Evolutionary conservation across 2,113 vertebrate species (phyloP).

Genomic region (Delphinus delphis): DNA sequence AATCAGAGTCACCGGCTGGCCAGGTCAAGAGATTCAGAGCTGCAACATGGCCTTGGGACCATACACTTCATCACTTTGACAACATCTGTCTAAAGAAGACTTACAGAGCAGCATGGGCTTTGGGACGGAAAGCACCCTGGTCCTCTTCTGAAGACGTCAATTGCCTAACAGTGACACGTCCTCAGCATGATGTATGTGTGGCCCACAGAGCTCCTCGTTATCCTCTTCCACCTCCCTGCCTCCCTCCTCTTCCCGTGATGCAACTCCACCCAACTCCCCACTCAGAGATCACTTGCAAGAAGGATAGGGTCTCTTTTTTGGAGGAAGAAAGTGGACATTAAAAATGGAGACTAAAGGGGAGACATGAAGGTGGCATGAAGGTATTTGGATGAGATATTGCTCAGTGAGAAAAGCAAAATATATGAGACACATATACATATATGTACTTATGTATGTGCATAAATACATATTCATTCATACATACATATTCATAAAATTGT

Average conservation of each 20-base stretch:
- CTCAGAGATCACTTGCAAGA: background rate
- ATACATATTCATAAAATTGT: background rate
- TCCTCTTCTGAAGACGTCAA: background rate
- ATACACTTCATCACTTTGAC: background rate
- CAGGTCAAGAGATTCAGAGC: background rate
- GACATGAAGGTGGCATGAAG: background rate
- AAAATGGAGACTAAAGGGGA: background rate
- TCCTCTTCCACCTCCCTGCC: accelerated
- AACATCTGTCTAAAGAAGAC: background rate
- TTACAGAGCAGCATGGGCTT: accelerated
- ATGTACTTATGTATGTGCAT: background rate
- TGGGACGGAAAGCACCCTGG: background rate
- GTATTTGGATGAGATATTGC: background rate
- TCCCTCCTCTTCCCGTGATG: background rate
- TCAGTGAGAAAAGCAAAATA: background rate
- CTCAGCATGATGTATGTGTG: accelerated
- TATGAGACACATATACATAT: background rate
- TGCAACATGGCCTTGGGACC: background rate
- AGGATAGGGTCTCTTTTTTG: background rate
- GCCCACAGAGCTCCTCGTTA: accelerated
- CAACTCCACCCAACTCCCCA: background rate
- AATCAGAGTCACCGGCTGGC: background rate
- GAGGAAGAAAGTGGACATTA: background rate
- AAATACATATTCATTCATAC: background rate
- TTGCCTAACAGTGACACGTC: background rate